Evolutionary conservation across 2,113 vertebrate species (phyloP), one percentile per base, ranked within the genome.

Genomic region (Azemiops feae): DNA sequence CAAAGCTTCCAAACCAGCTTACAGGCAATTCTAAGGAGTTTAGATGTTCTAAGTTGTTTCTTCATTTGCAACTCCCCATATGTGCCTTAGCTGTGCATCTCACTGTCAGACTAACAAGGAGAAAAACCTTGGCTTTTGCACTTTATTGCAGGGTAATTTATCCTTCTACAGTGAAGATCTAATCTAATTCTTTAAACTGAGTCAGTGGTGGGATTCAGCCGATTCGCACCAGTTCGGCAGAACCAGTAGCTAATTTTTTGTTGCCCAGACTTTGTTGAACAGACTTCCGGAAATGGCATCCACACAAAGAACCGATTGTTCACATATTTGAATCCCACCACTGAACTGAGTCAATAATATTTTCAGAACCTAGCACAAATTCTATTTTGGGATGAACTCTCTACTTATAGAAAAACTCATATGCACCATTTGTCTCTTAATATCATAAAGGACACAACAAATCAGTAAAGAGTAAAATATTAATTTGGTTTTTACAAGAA

Each of bases 401-500:
- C 9, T 93, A 81, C 2, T 1, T 22, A 93, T 52, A 43, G 92
- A 30, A 88, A 55, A 95, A 47, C 22, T 55, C 94, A 43, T 74
- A 30, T 92, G 20, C 43, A 91, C 57, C 55, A 92, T 60, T 92
- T 92, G 1, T 89, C 43, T 30, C 54, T 92, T 94, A 96, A 89
- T 93, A 93, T 94, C 34, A 94, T 58, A 25, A 88, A 94, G 43
- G 90, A n/a, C 50, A 39, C 93, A 85, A 93, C 81, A 94, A 92
- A 58, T 88, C 88, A 94, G 91, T 55, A 93, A 94, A 5, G n/a
- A 91, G 20, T 93, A 52, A 91, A 47, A 4, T 91, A 91, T 96
- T 94, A 93, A 93, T 90, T 94, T 90, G 91, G 89, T 93, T 96
- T 93, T 92, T 94, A 57, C 47, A 90, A 92, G 22, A 90, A 27